Evolutionary conservation across 1,140 invertebrate species (phyloP).

Genomic region (Formica selysi): DNA sequence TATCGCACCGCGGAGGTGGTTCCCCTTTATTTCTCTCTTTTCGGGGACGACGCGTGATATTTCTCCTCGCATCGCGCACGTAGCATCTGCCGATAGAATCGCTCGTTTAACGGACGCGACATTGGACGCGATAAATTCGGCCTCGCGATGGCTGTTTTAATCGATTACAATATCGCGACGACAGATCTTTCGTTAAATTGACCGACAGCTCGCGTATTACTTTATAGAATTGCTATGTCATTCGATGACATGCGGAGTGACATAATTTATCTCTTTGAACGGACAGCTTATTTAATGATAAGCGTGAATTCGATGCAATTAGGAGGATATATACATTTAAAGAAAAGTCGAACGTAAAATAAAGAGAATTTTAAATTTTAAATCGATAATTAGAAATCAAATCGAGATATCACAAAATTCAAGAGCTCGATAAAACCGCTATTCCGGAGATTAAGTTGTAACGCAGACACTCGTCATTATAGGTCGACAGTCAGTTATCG

Average conservation of each 20-base stretch:
- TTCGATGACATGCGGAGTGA: slow-evolving; percentile 7
- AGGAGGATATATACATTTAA: not conserved
- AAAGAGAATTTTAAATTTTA: not conserved
- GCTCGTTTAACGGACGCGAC: slow-evolving; percentile 22
- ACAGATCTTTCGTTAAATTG: slow-evolving; percentile 9
- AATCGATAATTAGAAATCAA: not conserved
- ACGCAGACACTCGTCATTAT: slow-evolving; percentile 8
- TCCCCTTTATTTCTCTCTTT: slow-evolving; percentile 25
- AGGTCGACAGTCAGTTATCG: not conserved
- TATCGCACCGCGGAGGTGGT: slow-evolving; percentile 42
- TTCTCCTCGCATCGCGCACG: slow-evolving; percentile 11
- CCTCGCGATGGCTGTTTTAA: slow-evolving; percentile 29
- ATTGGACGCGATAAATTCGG: slow-evolving; percentile 39
- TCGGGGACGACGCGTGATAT: not conserved
- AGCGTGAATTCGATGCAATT: not conserved
- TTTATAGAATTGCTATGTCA: slow-evolving; percentile 24
- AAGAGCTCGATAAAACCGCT: not conserved
- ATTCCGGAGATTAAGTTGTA: not conserved
- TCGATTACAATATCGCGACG: slow-evolving; percentile 46
- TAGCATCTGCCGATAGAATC: slow-evolving; percentile 55
- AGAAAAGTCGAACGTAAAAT: not conserved
- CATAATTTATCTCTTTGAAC: slow-evolving; percentile 36
- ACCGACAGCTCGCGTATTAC: not conserved
- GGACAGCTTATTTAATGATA: slow-evolving; percentile 11
- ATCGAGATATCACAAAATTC: not conserved